Evolutionary conservation across 2,888 invertebrate species (phyloP).

Genomic region (Amphimallon solstitiale): DNA sequence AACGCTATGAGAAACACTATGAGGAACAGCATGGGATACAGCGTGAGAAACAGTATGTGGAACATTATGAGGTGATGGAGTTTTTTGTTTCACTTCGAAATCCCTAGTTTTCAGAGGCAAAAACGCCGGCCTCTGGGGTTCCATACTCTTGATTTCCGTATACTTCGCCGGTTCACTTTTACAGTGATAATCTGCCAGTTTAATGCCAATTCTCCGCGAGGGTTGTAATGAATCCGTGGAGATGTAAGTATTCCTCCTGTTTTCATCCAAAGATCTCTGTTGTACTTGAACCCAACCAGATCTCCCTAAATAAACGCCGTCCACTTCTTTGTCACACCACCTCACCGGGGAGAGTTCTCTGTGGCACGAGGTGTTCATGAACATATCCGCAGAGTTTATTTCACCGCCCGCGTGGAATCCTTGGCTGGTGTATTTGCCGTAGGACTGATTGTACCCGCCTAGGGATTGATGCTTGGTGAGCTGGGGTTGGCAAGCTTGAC

Average conservation of each 20-base stretch:
- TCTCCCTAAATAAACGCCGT: conserved; percentile 68
- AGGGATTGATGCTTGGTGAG: conserved; percentile 59
- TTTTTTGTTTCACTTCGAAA: conserved; percentile 52
- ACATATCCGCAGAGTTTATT: conserved; percentile 63
- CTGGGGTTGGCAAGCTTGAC: conserved; percentile 49
- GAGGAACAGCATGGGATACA: too few relatives aligned
- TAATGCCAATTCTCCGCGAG: conserved; percentile 63
- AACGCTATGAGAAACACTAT: too few relatives aligned
- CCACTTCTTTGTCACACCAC: conserved; percentile 70
- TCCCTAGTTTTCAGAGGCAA: conserved; percentile 57
- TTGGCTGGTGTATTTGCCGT: conserved; percentile 47
- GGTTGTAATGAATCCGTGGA: conserved; percentile 58
- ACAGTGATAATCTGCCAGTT: conserved; percentile 67
- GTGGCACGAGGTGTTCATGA: conserved; percentile 62
- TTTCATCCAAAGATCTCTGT: conserved; percentile 67
- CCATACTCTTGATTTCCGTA: conserved; percentile 40
- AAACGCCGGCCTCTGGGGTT: conserved; percentile 59
- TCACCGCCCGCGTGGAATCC: conserved; percentile 58
- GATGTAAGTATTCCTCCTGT: conserved; percentile 60
- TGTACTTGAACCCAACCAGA: conserved; percentile 70
- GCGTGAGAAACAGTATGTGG: too few relatives aligned
- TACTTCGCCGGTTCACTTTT: conserved; percentile 59
- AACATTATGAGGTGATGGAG: conserved; percentile 55
- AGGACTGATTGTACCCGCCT: conserved; percentile 46
- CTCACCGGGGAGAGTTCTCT: conserved; percentile 69